These are phyloP conservation scores for Brachionus paranguensis DNA, from an alignment of 1,140 invertebrate genomes.

Conservation along the genomic window DNA sequence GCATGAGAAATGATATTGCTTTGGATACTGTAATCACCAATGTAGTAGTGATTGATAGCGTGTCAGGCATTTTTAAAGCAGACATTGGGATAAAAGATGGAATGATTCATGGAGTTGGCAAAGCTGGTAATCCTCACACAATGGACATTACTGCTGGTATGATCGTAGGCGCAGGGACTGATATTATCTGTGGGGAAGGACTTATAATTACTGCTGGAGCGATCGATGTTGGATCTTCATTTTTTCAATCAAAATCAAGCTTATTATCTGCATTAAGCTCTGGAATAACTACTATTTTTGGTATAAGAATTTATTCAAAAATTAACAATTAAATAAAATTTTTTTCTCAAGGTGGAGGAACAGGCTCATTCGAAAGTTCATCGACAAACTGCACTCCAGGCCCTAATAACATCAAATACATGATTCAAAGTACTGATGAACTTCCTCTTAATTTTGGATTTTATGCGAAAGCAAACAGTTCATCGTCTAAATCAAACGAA, in stretches of 20 bases:
- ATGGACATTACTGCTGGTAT: conserved; percentile 47
- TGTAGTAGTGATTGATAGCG: conserved; percentile 52
- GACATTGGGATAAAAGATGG: conserved; percentile 55
- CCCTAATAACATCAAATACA: conserved; percentile 51
- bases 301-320: neutral
- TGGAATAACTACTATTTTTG: conserved; percentile 53
- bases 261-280: conserved; percentile 49
- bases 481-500: conserved; percentile 42
- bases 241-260: conserved; percentile 48
- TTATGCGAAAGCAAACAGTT: conserved; percentile 53
- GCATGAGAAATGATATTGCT: conserved; percentile 43
- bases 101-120: conserved; percentile 52
- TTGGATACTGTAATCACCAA: conserved; percentile 56
- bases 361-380: conserved; percentile 52
- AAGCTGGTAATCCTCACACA: conserved; percentile 54
- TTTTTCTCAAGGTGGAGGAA: conserved; percentile 48
- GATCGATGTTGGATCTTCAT: conserved; percentile 50
- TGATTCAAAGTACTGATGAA: conserved; percentile 53
- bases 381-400: conserved; percentile 55
- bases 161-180: conserved; percentile 52
- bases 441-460: conserved; percentile 56
- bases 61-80: conserved; percentile 53
- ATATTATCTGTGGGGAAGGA: conserved; percentile 53
- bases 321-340: neutral
- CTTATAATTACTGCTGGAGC: conserved; percentile 53